Evolutionary conservation across 2,797 vertebrate genomes (phyloP).

Genomic region (Gadopsis marmoratus): DNA sequence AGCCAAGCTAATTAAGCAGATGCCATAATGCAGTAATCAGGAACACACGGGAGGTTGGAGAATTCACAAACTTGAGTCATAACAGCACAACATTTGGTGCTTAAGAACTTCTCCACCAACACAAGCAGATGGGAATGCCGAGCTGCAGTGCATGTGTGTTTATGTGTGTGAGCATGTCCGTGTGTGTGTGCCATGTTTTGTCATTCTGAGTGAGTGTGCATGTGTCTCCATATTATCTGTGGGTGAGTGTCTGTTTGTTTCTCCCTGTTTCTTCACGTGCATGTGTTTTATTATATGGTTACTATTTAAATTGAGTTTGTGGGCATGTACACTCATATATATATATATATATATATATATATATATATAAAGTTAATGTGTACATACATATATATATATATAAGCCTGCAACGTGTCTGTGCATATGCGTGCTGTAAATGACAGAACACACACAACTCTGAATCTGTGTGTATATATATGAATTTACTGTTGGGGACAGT

Average conservation of each 20-base stretch:
- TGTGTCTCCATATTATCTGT: conserved; percentile 33
- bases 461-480: conserved; percentile 34
- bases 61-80: conserved; percentile 84
- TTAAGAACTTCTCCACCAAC: conserved; percentile 82
- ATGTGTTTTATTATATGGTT: conserved; percentile 42
- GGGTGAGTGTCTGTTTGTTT: conserved; percentile 32
- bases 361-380: conserved; percentile 13
- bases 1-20: conserved; percentile 87
- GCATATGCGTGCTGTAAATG: conserved; percentile 6
- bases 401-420: conserved; percentile 5
- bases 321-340: background rate
- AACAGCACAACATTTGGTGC: conserved; percentile 82
- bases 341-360: conserved; percentile 6
- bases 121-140: conserved; percentile 79
- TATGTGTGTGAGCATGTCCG: conserved; percentile 58
- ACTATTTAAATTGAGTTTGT: conserved; percentile 36
- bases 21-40: conserved; percentile 85
- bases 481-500: conserved; percentile 76
- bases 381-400: background rate
- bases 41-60: conserved; percentile 82
- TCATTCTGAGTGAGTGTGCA: conserved; percentile 42
- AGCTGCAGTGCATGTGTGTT: conserved; percentile 70
- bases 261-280: conserved; percentile 15
- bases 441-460: conserved; percentile 8
- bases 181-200: conserved; percentile 48